A percentile compares a stretch with the other conserved stretches of the same genome.
phyloP scores from a whole-genome alignment of 1,140 invertebrate species.

The Heliconius melpomene region DNA sequence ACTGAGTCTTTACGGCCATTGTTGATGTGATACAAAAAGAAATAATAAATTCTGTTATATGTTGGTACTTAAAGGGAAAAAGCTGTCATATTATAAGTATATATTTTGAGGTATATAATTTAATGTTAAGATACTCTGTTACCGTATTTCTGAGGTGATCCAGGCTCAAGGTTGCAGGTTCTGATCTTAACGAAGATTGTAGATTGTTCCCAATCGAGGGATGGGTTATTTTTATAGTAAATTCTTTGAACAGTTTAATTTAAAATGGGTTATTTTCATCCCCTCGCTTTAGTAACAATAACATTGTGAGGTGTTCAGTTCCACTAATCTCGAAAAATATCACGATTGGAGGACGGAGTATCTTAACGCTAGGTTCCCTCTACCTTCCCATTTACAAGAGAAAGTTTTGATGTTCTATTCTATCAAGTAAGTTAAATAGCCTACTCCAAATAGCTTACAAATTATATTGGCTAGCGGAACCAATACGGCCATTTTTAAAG shows the following conservation, averaged over 20 bases:
- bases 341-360: not conserved
- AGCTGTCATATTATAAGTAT: not conserved
- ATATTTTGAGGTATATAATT: not conserved
- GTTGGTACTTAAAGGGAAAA: not conserved
- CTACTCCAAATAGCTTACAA: not conserved
- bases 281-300: too few relatives aligned
- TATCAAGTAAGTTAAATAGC: not conserved
- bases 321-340: too few relatives aligned
- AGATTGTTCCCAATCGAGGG: too few relatives aligned
- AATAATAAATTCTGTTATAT: not conserved
- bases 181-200: too few relatives aligned
- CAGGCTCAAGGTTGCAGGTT: too few relatives aligned
- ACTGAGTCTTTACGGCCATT: constrained; percentile 35
- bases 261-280: too few relatives aligned
- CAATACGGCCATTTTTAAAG: constrained; percentile 28
- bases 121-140: too few relatives aligned
- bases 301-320: too few relatives aligned
- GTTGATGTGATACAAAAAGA: constrained; percentile 31
- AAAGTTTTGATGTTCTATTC: not conserved
- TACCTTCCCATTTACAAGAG: not conserved
- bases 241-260: too few relatives aligned
- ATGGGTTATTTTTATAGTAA: too few relatives aligned
- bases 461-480: constrained; percentile 8
- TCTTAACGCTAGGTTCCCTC: not conserved
- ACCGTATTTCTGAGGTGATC: too few relatives aligned